Evolutionary conservation across 2,888 invertebrate genomes (phyloP), one percentile per base, ranked within the genome.

Genomic region (Hylaea fasciaria): DNA sequence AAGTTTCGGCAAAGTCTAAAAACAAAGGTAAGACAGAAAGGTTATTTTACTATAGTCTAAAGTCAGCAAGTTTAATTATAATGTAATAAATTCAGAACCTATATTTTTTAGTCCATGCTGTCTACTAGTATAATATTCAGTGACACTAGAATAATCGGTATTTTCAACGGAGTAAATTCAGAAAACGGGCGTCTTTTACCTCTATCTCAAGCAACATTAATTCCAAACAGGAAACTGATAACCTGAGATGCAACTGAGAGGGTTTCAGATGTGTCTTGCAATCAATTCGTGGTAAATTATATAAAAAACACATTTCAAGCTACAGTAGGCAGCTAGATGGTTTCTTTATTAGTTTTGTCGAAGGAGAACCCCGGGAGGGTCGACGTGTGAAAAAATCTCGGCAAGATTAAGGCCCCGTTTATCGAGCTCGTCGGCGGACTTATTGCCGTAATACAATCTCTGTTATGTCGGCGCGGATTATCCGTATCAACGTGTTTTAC

Each of bases 221-320:
- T 55, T 47, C 57, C 53, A 13, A 9, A 40, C 49, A 48, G 55
- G 56, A 64, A 50, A 37, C 47, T 28, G 32, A 53, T 12, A 41
- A 11, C 13, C 39, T 45, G 43, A 49, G 17, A 53, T 56, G 47
- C 49, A 58, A 48, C 47, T 16, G 68, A 69, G 69, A 74, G 74
- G 69, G 74, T 75, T 82, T 85, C 82, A 84, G 81, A 82, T 83
- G 83, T 79, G 80, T 76, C 76, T 74, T 78, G 73, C 78, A 89
- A 92, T 92, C 92, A 90, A 87, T 90, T 77, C 88, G 87, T 76
- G 86, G 87, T 88, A 93, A 93, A 93, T 93, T 92, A 91, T 91
- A 93, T 93, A 93, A 93, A 93, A 93, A 93, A 92, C 90, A 93
- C 92, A 93, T 93, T 93, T 93, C 93, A 92, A 86, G 92, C 92